These are phyloP conservation scores for Cotesia vestalis DNA, from an alignment of 1,140 invertebrate genomes.

Conservation along the genomic window DNA sequence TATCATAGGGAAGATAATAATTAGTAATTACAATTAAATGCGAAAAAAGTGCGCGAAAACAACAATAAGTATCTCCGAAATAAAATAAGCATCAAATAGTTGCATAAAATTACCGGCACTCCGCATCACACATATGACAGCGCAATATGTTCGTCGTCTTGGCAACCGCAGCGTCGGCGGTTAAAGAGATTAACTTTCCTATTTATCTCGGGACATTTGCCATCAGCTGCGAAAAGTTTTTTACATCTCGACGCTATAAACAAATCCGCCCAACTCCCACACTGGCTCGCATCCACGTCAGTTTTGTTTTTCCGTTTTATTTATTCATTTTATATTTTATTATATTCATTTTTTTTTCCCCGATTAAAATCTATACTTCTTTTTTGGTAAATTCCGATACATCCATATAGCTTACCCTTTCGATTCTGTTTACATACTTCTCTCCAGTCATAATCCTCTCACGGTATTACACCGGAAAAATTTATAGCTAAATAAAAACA, in stretches of 20 bases:
- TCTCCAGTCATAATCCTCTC: constrained; percentile 7
- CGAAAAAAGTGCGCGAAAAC: no score
- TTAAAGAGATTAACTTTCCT: constrained; percentile 44
- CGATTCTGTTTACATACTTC: not conserved
- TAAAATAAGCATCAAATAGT: not conserved
- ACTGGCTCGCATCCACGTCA: constrained; percentile 35
- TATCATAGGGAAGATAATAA: no score
- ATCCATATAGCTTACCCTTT: not conserved
- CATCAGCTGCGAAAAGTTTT: constrained; percentile 40
- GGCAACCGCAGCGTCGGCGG: constrained; percentile 36
- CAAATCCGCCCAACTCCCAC: constrained; percentile 36
- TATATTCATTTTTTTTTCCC: not conserved
- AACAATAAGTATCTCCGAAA: not conserved
- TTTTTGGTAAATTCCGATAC: not conserved
- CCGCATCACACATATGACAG: constrained; percentile 18
- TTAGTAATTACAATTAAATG: no score
- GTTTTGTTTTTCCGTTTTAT: constrained; percentile 31
- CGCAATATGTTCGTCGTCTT: constrained; percentile 21
- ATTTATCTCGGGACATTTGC: constrained; percentile 39
- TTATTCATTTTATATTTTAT: constrained; percentile 26
- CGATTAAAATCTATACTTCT: constrained; percentile 9
- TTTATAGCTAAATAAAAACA: not conserved
- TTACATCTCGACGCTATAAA: constrained; percentile 40
- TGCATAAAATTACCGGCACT: not conserved
- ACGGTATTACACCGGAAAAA: not conserved